phyloP scores from a whole-genome alignment of 2,888 invertebrate genomes.

The Drosophila paramelanica region DNA sequence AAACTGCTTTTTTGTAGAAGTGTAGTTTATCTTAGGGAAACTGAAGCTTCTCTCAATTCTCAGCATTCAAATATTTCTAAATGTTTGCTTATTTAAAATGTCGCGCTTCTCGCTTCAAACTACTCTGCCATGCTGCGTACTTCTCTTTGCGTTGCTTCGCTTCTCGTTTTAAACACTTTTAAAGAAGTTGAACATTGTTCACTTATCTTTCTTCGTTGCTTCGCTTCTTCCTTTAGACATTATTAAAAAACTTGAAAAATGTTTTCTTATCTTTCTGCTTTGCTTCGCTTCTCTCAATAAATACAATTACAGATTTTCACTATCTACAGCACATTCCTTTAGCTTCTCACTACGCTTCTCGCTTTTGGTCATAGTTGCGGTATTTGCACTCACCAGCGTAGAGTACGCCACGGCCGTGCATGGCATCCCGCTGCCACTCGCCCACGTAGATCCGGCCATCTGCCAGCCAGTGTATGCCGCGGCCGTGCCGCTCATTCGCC shows the following conservation, averaged over 20 bases:
- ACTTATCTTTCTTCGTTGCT: neutral
- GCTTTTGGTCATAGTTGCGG: neutral
- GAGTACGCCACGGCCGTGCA: constrained; percentile 81
- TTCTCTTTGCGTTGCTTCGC: neutral
- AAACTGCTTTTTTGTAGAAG: too few species aligned
- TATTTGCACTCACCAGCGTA: constrained; percentile 65
- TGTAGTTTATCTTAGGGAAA: too few species aligned
- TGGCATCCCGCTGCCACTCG: constrained; percentile 81
- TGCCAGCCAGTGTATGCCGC: constrained; percentile 83
- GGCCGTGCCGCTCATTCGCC: constrained; percentile 74
- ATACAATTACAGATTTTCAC: too few species aligned
- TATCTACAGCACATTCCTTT: neutral
- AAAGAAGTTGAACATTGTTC: neutral
- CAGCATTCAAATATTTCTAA: too few species aligned
- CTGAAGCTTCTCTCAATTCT: neutral
- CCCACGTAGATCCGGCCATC: constrained; percentile 82
- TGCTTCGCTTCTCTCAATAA: neutral
- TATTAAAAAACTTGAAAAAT: neutral
- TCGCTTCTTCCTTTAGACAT: neutral
- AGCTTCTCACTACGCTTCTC: neutral
- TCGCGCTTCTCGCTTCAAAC: too few species aligned
- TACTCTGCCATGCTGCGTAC: too few species aligned
- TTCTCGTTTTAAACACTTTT: neutral
- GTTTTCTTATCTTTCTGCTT: neutral
- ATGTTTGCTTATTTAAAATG: too few species aligned